Percentiles rank a stretch among this genome's conserved stretches.
Evolutionary conservation across 2,888 invertebrate genomes (phyloP).

Genomic region (Uloborus plumipes): DNA sequence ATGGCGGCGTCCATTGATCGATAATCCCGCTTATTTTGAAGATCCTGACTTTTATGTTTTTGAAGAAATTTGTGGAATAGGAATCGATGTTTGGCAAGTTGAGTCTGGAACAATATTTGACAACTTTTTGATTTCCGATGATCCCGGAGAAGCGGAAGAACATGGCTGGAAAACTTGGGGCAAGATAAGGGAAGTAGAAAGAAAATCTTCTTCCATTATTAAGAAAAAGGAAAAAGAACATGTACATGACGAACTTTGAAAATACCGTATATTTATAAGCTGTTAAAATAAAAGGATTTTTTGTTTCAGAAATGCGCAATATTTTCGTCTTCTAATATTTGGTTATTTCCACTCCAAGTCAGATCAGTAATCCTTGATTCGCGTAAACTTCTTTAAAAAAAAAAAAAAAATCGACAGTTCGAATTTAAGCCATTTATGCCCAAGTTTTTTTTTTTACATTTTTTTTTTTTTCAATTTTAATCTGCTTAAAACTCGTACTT

Average conservation of each 20-base stretch:
- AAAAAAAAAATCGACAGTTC: no score
- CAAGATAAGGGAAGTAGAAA: neutral
- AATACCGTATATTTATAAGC: neutral
- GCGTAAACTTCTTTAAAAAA: no score
- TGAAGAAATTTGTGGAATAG: constrained; percentile 90
- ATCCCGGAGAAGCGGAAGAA: constrained; percentile 7
- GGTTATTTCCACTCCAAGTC: no score
- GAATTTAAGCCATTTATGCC: no score
- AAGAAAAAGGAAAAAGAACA: neutral
- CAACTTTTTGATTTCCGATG: constrained; percentile 15
- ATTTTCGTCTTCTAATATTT: no score
- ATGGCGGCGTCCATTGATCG: constrained; percentile 98
- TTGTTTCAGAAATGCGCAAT: no score
- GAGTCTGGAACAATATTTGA: constrained; percentile 18
- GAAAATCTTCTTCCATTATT: neutral
- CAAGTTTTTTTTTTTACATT: no score
- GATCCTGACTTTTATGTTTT: constrained; percentile 90
- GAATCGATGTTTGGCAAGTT: constrained; percentile 88
- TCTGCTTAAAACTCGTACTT: no score
- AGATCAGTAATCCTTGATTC: no score
- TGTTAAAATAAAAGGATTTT: no score
- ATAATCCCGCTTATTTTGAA: constrained; percentile 94
- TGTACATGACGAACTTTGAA: neutral
- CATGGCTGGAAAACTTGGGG: constrained; percentile 16
- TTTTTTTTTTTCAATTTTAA: no score